Percentiles rank a stretch among this genome's conserved stretches.
phyloP scores from a whole-genome alignment of 2,797 vertebrate genomes.

The Sebastes dallii region DNA sequence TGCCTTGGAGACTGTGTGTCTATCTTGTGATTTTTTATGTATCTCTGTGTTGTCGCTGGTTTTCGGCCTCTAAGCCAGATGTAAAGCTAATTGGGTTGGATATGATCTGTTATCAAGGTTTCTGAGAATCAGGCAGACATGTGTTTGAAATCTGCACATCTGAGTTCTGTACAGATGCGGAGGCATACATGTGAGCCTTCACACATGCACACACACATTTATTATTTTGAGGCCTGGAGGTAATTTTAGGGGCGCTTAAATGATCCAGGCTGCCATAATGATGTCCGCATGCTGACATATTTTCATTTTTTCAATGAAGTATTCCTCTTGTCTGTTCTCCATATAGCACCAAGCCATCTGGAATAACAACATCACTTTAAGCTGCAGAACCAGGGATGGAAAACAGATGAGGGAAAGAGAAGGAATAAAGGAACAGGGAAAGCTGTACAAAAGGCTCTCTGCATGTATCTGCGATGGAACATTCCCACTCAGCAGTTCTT shows the following conservation, averaged over 20 bases:
- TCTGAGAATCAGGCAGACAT: conserved; percentile 54
- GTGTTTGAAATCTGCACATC: conserved; percentile 70
- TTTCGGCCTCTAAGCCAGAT: conserved; percentile 43
- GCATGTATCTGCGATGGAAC: conserved; percentile 22
- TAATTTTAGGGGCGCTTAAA: conserved; percentile 67
- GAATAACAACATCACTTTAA: conserved; percentile 62
- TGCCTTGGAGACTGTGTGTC: conserved; percentile 35
- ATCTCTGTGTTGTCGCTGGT: conserved; percentile 23
- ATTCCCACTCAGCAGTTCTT: conserved; percentile 53
- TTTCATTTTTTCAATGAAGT: conserved; percentile 69
- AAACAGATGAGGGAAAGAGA: conserved; percentile 53
- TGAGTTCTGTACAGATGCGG: conserved; percentile 47
- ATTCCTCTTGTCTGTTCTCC: conserved; percentile 55
- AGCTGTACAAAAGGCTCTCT: conserved; percentile 26
- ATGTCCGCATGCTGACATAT: conserved; percentile 70
- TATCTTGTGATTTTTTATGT: conserved; percentile 37
- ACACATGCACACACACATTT: conserved; percentile 48
- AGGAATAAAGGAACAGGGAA: conserved; percentile 26
- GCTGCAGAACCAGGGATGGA: conserved; percentile 40
- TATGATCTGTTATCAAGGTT: conserved; percentile 55
- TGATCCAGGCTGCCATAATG: conserved; percentile 69
- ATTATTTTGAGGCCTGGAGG: conserved; percentile 60
- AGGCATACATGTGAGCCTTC: conserved; percentile 39
- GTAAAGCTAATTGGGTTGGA: conserved; percentile 62
- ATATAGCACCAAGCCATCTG: conserved; percentile 60